Base-by-base conservation (phyloP, 2,797 vertebrate species). In the Nyctibius grandis region DNA sequence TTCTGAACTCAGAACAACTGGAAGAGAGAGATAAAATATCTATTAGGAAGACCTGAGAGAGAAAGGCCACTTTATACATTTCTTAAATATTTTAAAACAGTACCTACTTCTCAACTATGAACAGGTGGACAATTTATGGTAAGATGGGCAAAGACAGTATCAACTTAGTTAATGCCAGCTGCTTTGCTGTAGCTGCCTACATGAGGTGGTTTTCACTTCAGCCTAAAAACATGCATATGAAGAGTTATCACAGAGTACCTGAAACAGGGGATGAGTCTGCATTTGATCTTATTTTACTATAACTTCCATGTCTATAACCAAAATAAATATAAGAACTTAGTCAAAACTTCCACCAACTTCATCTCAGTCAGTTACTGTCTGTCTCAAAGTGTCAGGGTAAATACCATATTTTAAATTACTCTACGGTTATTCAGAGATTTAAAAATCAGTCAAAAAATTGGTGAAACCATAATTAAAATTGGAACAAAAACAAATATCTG, bases 121-220 rank as follows among this genome's bases (percentile, higher is more conserved):
- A 77, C 85, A 92, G 87, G 89, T 93, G 85, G 84, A 57, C 68
- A 77, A 70, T 91, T 89, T 60, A 74, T 80, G 72, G 64, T 83
- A 60, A 89, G 78, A 70, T 74, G 56, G 56, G 64, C 63, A 87
- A 88, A 90, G 51, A 73, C 11, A 65, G 31, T 38, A 77, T n/a
- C 67, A 87, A 15, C 28, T 78, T 20, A 73, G 38, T 17, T 31
- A 81, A 54, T 63, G 50, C 63, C 92, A 93, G 91, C 67, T 78
- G 81, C 78, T 88, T 79, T 92, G 22, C 51, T 65, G 25, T 57
- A 76, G 44, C 53, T 92, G 42, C 77, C 67, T 95, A 6, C 31
- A 61, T 44, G 48, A 91, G 25, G 81, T 54, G 29, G 40, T 70
- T 94, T 95, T 85, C 47, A 76, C 51, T 92, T 83, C 63, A 88